Percentiles rank a stretch among this genome's conserved stretches.
Conservation (phyloP, 2,888 invertebrate genomes). For the Cheilosia pagana region DNA sequence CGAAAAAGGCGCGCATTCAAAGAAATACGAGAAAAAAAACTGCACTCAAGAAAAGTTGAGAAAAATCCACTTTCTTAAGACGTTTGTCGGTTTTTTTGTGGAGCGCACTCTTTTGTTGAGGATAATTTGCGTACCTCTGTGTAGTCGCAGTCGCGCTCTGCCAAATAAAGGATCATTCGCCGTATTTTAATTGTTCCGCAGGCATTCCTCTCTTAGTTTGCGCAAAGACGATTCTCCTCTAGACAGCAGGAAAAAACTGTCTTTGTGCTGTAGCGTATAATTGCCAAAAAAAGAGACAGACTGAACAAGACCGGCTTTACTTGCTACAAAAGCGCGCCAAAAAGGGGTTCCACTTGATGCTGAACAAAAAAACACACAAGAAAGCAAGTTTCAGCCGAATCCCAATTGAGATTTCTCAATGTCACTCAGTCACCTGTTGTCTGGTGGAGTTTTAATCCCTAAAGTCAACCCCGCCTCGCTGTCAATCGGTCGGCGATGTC, state of each 20-base stretch:
- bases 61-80: constrained; percentile 8
- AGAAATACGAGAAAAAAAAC: constrained; percentile 4
- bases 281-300: constrained; percentile 37
- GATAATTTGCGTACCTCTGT: constrained; percentile 29
- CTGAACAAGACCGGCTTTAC: constrained; percentile 58
- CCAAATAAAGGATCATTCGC: constrained; percentile 64
- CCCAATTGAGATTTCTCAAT: not conserved
- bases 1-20: constrained; percentile 26
- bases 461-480: constrained; percentile 70
- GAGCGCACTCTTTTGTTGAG: not conserved
- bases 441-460: constrained; percentile 52
- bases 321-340: constrained; percentile 70
- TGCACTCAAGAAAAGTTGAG: not conserved
- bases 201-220: constrained; percentile 54
- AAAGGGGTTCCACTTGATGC: constrained; percentile 44
- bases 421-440: constrained; percentile 56
- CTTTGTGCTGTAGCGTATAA: constrained; percentile 61
- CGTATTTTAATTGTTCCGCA: constrained; percentile 57
- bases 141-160: constrained; percentile 42
- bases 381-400: constrained; percentile 14
- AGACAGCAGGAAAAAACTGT: constrained; percentile 34
- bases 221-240: constrained; percentile 25
- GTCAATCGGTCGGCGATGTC: constrained; percentile 26
- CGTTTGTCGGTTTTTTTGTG: not conserved
- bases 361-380: constrained; percentile 8